Evolutionary conservation across 2,888 invertebrate species (phyloP).

Genomic region (Ophion costatus): DNA sequence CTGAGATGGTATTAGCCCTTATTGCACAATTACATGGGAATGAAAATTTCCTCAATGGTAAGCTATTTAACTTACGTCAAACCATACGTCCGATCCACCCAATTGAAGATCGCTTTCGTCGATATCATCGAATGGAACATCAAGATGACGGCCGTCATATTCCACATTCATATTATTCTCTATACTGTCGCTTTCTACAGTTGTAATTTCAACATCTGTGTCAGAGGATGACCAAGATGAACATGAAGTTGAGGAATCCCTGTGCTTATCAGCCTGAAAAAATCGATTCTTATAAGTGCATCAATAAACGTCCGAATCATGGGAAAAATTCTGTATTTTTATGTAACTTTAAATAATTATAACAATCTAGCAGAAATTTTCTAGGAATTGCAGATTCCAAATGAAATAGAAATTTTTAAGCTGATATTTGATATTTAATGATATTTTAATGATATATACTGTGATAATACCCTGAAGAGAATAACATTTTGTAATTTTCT

Average conservation of each 20-base stretch:
- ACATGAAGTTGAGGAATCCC: not conserved
- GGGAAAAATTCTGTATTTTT: constrained; percentile 7
- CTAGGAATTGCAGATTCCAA: not conserved
- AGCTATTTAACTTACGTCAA: constrained; percentile 6
- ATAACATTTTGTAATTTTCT: not conserved
- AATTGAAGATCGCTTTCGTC: not conserved
- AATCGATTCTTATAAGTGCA: not conserved
- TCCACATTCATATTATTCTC: not conserved
- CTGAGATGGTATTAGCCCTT: not conserved
- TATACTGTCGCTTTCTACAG: constrained; percentile 1
- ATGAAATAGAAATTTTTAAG: not conserved
- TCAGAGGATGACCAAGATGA: constrained; percentile 6
- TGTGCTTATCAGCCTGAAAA: constrained; percentile 1
- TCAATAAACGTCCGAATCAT: not conserved
- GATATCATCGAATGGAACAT: not conserved
- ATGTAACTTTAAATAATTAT: constrained; percentile 1
- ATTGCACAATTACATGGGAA: not conserved
- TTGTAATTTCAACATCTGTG: not conserved
- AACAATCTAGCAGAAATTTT: not conserved
- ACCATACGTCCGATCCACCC: not conserved
- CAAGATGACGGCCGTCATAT: not conserved
- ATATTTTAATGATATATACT: not conserved
- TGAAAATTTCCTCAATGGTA: not conserved
- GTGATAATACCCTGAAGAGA: not conserved
- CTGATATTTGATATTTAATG: not conserved